Conservation (phyloP, 1,140 invertebrate genomes). For the Drosophila baimaii region DNA sequence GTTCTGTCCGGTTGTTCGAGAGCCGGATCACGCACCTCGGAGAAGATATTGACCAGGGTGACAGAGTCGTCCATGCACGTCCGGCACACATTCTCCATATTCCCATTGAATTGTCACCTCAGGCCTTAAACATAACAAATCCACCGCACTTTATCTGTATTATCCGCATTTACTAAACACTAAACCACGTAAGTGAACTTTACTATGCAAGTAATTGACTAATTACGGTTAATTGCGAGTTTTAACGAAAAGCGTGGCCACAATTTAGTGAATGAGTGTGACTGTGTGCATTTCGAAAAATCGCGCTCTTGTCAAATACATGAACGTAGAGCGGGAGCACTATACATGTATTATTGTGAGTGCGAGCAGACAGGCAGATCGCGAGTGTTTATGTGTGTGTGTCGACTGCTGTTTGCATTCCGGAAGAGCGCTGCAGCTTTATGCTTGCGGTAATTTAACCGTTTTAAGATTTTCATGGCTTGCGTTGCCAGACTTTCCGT, state of each 20-base stretch:
- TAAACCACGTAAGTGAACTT: neutral
- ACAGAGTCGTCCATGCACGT: slow-evolving; percentile 54
- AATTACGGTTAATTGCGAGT: neutral
- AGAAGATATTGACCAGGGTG: slow-evolving; percentile 59
- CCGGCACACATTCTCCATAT: slow-evolving; percentile 51
- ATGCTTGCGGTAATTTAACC: too few species aligned
- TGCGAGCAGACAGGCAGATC: neutral
- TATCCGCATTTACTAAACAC: neutral
- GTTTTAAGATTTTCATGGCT: too few species aligned
- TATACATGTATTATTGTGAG: neutral
- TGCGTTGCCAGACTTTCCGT: too few species aligned
- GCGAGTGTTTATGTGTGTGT: too few species aligned
- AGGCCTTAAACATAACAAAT: neutral
- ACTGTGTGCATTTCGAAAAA: neutral
- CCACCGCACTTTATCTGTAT: neutral
- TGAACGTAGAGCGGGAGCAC: neutral
- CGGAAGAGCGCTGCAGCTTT: too few species aligned
- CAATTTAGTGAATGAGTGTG: neutral
- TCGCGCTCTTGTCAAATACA: neutral
- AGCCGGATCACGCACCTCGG: slow-evolving; percentile 21
- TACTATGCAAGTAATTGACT: too few species aligned
- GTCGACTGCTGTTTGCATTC: too few species aligned
- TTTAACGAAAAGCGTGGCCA: neutral
- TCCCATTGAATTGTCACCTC: neutral
- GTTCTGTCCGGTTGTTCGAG: slow-evolving; percentile 23